phyloP scores from a whole-genome alignment of 2,888 invertebrate species.

The Liopterus haemorrhoidalis region DNA sequence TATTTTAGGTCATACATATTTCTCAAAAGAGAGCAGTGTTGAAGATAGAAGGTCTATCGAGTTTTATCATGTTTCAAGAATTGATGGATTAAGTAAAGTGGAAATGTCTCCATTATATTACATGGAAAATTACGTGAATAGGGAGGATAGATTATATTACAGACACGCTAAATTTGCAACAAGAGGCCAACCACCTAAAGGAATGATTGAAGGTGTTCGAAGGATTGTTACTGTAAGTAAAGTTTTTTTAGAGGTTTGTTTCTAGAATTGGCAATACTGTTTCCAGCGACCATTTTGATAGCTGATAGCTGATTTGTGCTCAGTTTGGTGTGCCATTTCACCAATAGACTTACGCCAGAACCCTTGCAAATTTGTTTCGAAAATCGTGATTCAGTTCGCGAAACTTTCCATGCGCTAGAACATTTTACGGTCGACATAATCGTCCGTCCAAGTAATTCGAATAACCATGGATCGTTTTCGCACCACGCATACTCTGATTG shows the following conservation, averaged over 20 bases:
- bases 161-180: slow-evolving; percentile 43
- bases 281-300: too few relatives aligned
- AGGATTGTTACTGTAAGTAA: slow-evolving; percentile 40
- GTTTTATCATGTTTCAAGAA: slow-evolving; percentile 55
- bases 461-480: too few relatives aligned
- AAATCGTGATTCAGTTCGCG: too few relatives aligned
- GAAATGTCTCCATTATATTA: slow-evolving; percentile 51
- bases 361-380: too few relatives aligned
- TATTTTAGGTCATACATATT: slow-evolving; percentile 45
- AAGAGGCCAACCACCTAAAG: slow-evolving; percentile 37
- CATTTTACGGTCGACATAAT: too few relatives aligned
- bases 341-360: too few relatives aligned
- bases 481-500: too few relatives aligned
- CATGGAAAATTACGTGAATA: slow-evolving; percentile 53
- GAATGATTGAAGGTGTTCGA: slow-evolving; percentile 37
- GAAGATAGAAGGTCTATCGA: slow-evolving; percentile 44
- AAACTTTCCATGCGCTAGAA: too few relatives aligned
- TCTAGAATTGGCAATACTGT: too few relatives aligned
- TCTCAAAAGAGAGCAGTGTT: slow-evolving; percentile 34
- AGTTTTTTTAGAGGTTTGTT: slow-evolving; percentile 29
- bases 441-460: too few relatives aligned
- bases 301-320: too few relatives aligned
- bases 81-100: slow-evolving; percentile 63
- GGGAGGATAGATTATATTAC: slow-evolving; percentile 49
- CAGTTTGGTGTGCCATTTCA: too few relatives aligned